Percentiles rank a stretch among this genome's conserved stretches.
These are phyloP conservation scores for Sebastes schlegelii DNA, from an alignment of 2,113 vertebrate species.

Conservation along the genomic window DNA sequence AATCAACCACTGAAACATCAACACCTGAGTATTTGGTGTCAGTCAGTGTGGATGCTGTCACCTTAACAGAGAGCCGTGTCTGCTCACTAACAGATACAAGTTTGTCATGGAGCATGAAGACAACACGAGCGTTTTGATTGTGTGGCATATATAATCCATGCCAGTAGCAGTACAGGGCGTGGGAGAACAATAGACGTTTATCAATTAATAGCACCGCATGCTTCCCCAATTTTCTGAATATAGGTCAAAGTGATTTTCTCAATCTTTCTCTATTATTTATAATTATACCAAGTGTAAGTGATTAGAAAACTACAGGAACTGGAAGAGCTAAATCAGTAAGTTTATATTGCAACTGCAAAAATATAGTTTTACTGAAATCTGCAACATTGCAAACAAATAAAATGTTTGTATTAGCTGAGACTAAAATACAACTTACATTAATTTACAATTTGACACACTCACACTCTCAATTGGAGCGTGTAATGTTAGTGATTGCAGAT, in stretches of 20 bases:
- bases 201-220: background rate
- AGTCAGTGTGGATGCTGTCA: background rate
- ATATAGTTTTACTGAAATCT: background rate
- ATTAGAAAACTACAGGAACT: background rate
- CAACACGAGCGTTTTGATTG: background rate
- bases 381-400: too few species aligned
- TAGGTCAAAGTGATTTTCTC: background rate
- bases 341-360: background rate
- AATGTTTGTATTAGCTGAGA: background rate
- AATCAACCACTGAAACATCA: conserved; percentile 9
- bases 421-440: background rate
- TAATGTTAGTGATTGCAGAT: background rate
- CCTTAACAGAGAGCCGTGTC: background rate
- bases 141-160: background rate
- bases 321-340: background rate
- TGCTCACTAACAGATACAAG: too few species aligned
- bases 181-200: background rate
- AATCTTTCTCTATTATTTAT: background rate
- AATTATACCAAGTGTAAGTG: background rate
- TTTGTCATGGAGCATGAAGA: background rate
- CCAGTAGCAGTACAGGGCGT: too few species aligned
- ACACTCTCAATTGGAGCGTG: background rate
- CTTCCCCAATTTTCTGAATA: conserved; percentile 2
- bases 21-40: background rate
- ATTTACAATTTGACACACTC: background rate